Base-by-base conservation (phyloP, 2,888 invertebrate species). In the Standfussiana lucernea region DNA sequence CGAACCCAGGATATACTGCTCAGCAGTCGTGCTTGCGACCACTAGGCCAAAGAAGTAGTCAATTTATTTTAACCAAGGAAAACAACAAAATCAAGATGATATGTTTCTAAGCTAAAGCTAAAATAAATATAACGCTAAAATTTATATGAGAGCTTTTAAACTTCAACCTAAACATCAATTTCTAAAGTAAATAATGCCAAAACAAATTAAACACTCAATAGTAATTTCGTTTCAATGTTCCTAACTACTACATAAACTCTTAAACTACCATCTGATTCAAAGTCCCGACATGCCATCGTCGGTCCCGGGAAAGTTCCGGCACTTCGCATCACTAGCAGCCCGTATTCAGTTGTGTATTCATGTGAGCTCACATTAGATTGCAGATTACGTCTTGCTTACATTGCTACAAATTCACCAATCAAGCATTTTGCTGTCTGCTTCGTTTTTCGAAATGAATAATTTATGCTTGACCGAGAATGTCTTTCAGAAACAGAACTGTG, bases 301-400 rank as follows among this genome's bases (percentile, higher is more conserved):
- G 15, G 18, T 73, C 40, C 61, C 66, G 56, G 21, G 21, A 67
- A 72, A 79, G 61, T 67, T 56, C 32, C 28, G 15, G 2, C 24
- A 50, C 6, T 69, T 64, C 72, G 0, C 84, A 45, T 28, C 72
- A 71, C 85, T 83, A 76, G 35, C 42, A 24, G n/a, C n/a, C 7
- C 50, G 32, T 70, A 72, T 70, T 50, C 65, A 66, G 32, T 68
- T 84, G 53, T n/a, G n/a, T n/a, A n/a, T n/a, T n/a, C n/a, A 68
- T 70, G 28, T n/a, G n/a, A n/a, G n/a, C 40, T 67, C n/a, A 61
- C 82, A 81, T 85, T 83, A 81, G 76, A 85, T 83, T 76, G 72
- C 62, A 84, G 70, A 80, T 84, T 65, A 72, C 18, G 50, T 79
- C 70, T 82, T 42, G 73, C 80, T 79, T 72, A 80, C 69, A 66